Percentiles rank a stretch among this genome's conserved stretches.
These are phyloP conservation scores for Biston betularia DNA, from an alignment of 2,888 invertebrate species.

Conservation along the genomic window DNA sequence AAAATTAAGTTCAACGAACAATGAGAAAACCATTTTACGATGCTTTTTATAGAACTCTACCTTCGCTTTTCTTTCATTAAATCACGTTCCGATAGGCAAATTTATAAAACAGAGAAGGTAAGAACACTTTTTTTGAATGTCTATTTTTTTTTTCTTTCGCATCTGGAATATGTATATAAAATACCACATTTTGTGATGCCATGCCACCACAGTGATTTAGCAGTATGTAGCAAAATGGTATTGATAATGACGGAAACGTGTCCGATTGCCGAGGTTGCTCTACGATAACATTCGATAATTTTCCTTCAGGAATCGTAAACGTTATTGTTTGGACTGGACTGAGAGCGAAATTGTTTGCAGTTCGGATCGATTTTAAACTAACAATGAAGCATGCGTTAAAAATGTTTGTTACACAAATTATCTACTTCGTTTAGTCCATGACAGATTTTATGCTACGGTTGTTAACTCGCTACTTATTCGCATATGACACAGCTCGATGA, in stretches of 20 bases:
- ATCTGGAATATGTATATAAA: slow-evolving; percentile 44
- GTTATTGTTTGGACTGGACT: slow-evolving; percentile 18
- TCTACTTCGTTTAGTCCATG: slow-evolving; percentile 20
- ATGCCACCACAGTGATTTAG: slow-evolving; percentile 4
- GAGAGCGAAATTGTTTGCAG: slow-evolving; percentile 21
- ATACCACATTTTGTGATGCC: slow-evolving; percentile 8
- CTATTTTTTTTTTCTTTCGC: slow-evolving; percentile 21
- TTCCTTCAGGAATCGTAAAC: slow-evolving; percentile 36
- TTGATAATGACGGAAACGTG: slow-evolving; percentile 41
- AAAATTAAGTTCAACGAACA: slow-evolving; percentile 35
- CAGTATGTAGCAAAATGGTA: background rate
- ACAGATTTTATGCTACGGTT: slow-evolving; percentile 31
- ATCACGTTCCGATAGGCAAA: background rate
- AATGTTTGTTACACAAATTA: slow-evolving; percentile 19
- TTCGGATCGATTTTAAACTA: slow-evolving; percentile 16
- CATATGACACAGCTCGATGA: slow-evolving; percentile 51
- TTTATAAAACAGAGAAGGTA: background rate
- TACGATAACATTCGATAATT: slow-evolving; percentile 43
- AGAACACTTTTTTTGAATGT: background rate
- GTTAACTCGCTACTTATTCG: slow-evolving; percentile 30
- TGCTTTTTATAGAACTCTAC: slow-evolving; percentile 8
- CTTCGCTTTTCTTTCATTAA: background rate
- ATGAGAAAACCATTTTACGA: slow-evolving; percentile 27
- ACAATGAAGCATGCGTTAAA: slow-evolving; percentile 9
- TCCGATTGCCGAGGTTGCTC: slow-evolving; percentile 41